Conservation (phyloP, 1,140 invertebrate genomes). For the Chionoecetes opilio region DNA sequence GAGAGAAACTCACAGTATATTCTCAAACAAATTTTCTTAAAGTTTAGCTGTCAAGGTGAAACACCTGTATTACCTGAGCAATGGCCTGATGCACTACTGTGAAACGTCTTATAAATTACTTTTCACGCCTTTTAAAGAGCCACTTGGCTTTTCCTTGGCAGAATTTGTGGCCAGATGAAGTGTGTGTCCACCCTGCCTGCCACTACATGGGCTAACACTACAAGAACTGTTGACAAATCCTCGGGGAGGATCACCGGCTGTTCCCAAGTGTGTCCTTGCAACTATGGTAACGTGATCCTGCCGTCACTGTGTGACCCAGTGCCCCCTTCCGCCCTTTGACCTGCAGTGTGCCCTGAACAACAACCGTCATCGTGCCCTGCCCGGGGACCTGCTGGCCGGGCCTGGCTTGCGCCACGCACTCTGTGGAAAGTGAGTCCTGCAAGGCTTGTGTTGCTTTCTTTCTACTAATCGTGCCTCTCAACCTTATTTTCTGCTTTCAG, state of each 20-base stretch:
- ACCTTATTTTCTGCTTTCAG: neutral
- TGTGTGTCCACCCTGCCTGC: constrained; percentile 69
- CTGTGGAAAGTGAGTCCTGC: constrained; percentile 59
- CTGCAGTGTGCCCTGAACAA: constrained; percentile 88
- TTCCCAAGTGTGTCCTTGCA: constrained; percentile 93
- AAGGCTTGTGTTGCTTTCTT: too few species aligned
- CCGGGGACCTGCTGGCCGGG: constrained; percentile 89
- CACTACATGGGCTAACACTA: constrained; percentile 77
- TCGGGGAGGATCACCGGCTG: constrained; percentile 90
- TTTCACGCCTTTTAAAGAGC: neutral
- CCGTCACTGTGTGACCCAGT: constrained; percentile 90
- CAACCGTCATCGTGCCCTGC: constrained; percentile 88
- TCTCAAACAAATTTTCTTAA: too few species aligned
- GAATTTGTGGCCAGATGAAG: constrained; percentile 81
- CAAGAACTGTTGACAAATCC: constrained; percentile 88
- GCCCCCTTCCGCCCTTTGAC: constrained; percentile 88
- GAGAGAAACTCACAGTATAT: too few species aligned
- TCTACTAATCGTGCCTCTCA: too few species aligned
- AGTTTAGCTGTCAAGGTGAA: too few species aligned
- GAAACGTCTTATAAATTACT: neutral
- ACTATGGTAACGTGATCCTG: constrained; percentile 93
- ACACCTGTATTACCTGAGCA: neutral
- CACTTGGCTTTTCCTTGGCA: constrained; percentile 84
- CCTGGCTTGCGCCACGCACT: constrained; percentile 82
- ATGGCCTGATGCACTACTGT: neutral